Percentiles rank a stretch among this genome's conserved stretches.
Evolutionary conservation across 1,140 invertebrate species (phyloP).

Genomic region (Sitobion miscanthi): DNA sequence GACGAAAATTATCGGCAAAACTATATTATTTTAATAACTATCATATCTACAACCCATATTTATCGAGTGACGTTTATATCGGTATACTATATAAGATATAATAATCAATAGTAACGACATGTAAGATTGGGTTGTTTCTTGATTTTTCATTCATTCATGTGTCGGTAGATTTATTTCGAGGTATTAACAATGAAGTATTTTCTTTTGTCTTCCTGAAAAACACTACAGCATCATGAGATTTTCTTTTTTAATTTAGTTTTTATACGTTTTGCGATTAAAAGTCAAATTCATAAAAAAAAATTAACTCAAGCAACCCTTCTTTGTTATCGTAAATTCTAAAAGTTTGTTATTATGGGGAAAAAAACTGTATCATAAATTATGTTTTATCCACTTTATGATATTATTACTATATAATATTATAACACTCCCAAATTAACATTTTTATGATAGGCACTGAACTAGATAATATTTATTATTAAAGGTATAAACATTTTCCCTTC

Average conservation of each 20-base stretch:
- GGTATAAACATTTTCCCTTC: neutral
- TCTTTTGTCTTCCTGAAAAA: neutral
- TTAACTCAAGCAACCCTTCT: neutral
- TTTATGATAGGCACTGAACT: conserved; percentile 15
- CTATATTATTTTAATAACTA: neutral
- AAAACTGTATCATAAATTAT: conserved; percentile 11
- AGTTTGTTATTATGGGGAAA: neutral
- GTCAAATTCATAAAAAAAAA: neutral
- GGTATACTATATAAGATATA: too few species aligned
- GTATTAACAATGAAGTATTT: neutral
- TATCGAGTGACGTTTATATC: neutral
- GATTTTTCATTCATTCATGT: neutral
- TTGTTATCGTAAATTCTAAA: conserved; percentile 7
- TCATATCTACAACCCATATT: neutral
- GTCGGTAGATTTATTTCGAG: neutral
- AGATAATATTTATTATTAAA: conserved; percentile 10
- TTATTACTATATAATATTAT: conserved; percentile 19
- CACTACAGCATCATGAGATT: neutral
- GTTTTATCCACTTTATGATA: conserved; percentile 16
- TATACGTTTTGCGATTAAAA: conserved; percentile 17
- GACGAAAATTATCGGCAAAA: fast-evolving
- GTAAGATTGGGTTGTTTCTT: neutral
- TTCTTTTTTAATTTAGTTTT: neutral
- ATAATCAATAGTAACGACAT: neutral
- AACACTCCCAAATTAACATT: neutral